Base-by-base conservation (phyloP, 2,113 vertebrate genomes). In the Oreamnos americanus region DNA sequence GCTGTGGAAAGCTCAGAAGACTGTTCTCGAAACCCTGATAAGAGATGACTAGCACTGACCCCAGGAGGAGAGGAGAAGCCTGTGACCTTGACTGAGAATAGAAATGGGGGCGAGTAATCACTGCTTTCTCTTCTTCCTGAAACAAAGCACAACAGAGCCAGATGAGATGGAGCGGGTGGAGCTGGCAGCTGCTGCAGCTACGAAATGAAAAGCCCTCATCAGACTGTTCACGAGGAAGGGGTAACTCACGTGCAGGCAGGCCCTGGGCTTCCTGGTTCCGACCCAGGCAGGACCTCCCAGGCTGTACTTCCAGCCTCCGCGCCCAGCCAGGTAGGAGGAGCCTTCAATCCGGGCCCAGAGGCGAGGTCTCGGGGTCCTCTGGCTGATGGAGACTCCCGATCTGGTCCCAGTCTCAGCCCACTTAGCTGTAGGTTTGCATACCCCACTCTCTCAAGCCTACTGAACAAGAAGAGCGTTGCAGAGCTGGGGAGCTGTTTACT, bases 81-180 rank as follows among this genome's bases (percentile, higher is more conserved):
- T 85, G 15, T 43, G 83, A 62, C 82, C 74, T 64, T 74, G 58
- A 55, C 51, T 62, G 47, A 49, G 47, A 94, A 76, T 28, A 90
- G n/a, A 57, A 53, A 58, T 15, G 5, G 33, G 36, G 79, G 26
- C 1, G 6, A 33, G 51, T 30, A 1, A 8, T 12, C 30, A 6
- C 26, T n/a, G 49, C 71, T 43, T 14, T 60, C 43, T 87, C 60
- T 53, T n/a, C 62, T 51, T 62, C 45, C 76, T 53, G 76, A 84
- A 74, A 93, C 55, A 25, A 85, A 51, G 94, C 81, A 39, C 23
- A 39, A 26, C n/a, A 26, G 3, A 71, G 74, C 25, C 21, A n/a
- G n/a, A 79, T 10, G 71, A 39, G 47, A 53, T 33, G 4, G 4
- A 23, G 10, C 1, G 47, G 67, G 76, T 13, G 39, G 39, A 51